These are phyloP conservation scores for Trachelus iudaicus DNA, from an alignment of 2,888 invertebrate species.

Conservation along the genomic window DNA sequence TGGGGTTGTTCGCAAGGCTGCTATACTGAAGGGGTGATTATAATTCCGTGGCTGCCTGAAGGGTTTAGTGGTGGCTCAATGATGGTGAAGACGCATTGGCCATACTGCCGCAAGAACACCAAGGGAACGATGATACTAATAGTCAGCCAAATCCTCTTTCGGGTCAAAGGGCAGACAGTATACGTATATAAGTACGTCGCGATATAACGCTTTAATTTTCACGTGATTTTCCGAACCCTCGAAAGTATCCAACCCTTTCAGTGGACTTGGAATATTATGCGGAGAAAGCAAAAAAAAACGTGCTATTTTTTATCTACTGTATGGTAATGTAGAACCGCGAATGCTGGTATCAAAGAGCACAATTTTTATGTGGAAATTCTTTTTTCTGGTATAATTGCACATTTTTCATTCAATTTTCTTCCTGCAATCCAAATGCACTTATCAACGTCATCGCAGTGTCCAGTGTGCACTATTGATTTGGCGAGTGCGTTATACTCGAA, in stretches of 20 bases:
- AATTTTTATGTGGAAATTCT: background rate
- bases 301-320: background rate
- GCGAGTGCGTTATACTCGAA: constrained; percentile 12
- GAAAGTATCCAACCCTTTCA: background rate
- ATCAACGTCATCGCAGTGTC: constrained; percentile 40
- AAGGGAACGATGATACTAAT: constrained; percentile 44
- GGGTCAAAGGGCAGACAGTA: constrained; percentile 5
- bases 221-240: background rate
- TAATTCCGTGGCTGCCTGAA: constrained; percentile 26
- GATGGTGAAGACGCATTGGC: background rate
- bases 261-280: background rate
- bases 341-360: background rate
- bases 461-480: constrained; percentile 50
- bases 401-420: background rate
- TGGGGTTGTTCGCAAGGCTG: background rate
- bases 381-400: rapidly evolving
- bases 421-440: constrained; percentile 27
- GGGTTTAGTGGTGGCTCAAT: background rate
- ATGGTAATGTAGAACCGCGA: background rate
- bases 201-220: background rate
- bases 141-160: constrained; percentile 32
- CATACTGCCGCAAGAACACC: background rate
- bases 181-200: background rate
- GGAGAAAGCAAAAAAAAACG: background rate
- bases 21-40: constrained; percentile 33